A percentile compares a stretch with the other conserved stretches of the same genome.
Evolutionary conservation across 2,797 vertebrate genomes (phyloP).

Genomic region (Fistularia tabacaria): DNA sequence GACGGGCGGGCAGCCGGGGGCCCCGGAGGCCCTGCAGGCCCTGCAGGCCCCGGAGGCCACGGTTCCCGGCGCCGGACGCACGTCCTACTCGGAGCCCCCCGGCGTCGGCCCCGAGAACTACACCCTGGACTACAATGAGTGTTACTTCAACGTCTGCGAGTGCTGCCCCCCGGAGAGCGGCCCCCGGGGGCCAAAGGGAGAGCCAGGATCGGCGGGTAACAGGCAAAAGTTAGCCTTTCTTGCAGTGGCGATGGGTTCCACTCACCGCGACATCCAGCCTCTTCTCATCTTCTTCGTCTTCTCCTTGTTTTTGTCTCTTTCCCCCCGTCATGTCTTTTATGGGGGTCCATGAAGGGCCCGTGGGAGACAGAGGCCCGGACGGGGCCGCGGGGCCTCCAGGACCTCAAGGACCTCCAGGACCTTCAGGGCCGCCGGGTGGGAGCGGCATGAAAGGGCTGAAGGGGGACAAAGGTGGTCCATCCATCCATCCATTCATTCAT

Average conservation of each 20-base stretch:
- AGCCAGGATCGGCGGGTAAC: too few relatives aligned
- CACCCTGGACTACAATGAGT: conserved; percentile 85
- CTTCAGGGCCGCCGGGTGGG: conserved; percentile 68
- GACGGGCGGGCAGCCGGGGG: conserved; percentile 23
- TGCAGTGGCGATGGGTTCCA: too few relatives aligned
- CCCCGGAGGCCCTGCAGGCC: too few relatives aligned
- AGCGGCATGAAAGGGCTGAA: conserved; percentile 69
- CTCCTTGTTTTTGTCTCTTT: too few relatives aligned
- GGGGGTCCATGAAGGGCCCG: conserved; percentile 67
- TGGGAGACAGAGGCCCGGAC: conserved; percentile 79
- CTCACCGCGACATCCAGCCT: too few relatives aligned
- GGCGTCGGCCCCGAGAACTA: conserved; percentile 78
- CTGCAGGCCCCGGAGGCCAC: too few relatives aligned
- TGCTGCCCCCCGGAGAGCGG: conserved; percentile 84
- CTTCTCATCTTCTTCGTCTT: too few relatives aligned
- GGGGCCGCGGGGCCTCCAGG: conserved; percentile 79
- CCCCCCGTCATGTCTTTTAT: too few relatives aligned
- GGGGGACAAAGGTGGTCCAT: conserved; percentile 71
- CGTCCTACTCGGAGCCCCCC: conserved; percentile 39
- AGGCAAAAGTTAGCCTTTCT: too few relatives aligned
- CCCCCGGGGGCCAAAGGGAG: conserved; percentile 75
- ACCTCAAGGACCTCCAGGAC: conserved; percentile 75
- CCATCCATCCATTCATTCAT: neutral
- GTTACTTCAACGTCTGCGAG: conserved; percentile 94
- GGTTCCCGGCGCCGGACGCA: too few relatives aligned